Conservation (phyloP, 2,888 invertebrate genomes). For the Rhodophaea formosa region DNA sequence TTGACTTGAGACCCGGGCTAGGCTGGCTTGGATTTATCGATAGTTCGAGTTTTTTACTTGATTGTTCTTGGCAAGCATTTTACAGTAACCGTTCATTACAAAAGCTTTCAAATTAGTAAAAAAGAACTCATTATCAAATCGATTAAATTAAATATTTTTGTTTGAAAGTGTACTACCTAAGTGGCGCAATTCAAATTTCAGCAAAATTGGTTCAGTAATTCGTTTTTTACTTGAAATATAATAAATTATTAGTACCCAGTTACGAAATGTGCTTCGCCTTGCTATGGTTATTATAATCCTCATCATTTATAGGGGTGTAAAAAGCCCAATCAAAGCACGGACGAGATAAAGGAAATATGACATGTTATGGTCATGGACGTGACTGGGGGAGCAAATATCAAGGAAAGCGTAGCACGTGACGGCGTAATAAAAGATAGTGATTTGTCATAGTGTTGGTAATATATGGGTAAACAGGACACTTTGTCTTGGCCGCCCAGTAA, state of each 20-base stretch:
- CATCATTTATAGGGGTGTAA: constrained; percentile 10
- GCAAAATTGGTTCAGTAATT: too few species aligned
- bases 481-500: not conserved
- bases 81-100: too few species aligned
- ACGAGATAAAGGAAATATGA: constrained; percentile 8
- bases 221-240: too few species aligned
- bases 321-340: constrained; percentile 5
- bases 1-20: too few species aligned
- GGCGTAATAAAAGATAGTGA: constrained; percentile 10
- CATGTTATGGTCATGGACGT: constrained; percentile 10
- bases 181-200: too few species aligned
- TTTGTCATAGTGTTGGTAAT: constrained; percentile 1
- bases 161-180: too few species aligned
- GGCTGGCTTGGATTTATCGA: too few species aligned
- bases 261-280: not conserved
- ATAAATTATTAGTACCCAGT: not conserved
- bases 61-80: too few species aligned
- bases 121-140: too few species aligned
- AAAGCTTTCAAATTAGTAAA: too few species aligned
- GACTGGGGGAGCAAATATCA: constrained; percentile 11
- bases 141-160: too few species aligned
- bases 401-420: constrained; percentile 1
- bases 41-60: too few species aligned
- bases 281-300: not conserved
- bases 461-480: not conserved